Evolutionary conservation across 2,888 invertebrate species (phyloP), one percentile per base, ranked within the genome.

Genomic region (Melitaea athalia): DNA sequence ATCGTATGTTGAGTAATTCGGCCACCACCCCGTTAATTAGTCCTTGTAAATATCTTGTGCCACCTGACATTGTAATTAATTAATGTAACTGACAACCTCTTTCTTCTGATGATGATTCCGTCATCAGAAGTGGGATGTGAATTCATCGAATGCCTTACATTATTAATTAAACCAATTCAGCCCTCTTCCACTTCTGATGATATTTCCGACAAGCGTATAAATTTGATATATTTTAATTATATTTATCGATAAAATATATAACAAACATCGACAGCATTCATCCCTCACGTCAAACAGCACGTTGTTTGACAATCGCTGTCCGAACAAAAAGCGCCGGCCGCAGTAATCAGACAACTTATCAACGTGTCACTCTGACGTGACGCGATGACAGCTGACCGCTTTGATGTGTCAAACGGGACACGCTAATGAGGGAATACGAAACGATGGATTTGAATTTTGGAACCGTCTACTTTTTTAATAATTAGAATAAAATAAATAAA

Each of bases 281-380:
- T 57, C 57, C 57, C 57, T 57, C 42, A 11, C 42, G 53, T 55
- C 53, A 55, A 55, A 33, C 33, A 33, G 53, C 15, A 10, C 38
- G 64, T 59, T 79, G 78, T 80, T 80, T 83, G 84, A 84, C 87
- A 83, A 79, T 81, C 82, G 83, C 82, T 84, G 80, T 77, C 73
- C 77, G 79, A 81, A 80, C 80, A 84, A 83, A 79, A 79, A 74
- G 77, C 76, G 57, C 57, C 57, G 38, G 74, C 76, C 69, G 76
- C 78, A 79, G 82, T 85, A 86, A 89, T 88, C 85, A 84, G 81
- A 79, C 77, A 78, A 78, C 89, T 86, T 86, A 87, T 89, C 89
- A 89, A 70, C 71, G 68, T 78, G 81, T 79, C 81, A 79, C 76
- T 79, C 76, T 86, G 84, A 84, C 81, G 78, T 78, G 50, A 61